These are phyloP conservation scores for Clanis bilineata DNA, from an alignment of 2,888 invertebrate species.

Conservation along the genomic window DNA sequence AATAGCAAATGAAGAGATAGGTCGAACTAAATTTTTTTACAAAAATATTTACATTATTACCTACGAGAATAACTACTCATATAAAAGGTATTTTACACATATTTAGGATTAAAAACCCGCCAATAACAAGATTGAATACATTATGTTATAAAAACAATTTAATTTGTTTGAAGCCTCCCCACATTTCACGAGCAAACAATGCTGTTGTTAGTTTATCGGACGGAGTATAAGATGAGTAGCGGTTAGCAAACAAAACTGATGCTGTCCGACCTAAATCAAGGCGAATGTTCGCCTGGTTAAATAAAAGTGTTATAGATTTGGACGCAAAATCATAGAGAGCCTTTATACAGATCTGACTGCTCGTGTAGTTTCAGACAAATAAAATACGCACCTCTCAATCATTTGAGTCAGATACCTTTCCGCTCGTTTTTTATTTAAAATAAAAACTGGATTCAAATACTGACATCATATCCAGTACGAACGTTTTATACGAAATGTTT, in stretches of 20 bases:
- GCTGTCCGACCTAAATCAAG: constrained; percentile 55
- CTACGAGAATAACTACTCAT: too few relatives aligned
- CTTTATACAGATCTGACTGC: constrained; percentile 31
- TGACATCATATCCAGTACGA: background rate
- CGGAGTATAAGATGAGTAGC: background rate
- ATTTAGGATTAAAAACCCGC: too few relatives aligned
- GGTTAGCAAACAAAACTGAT: constrained; percentile 29
- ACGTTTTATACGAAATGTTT: background rate
- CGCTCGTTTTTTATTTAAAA: background rate
- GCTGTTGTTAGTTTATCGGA: background rate
- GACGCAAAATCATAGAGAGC: constrained; percentile 25
- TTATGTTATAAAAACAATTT: background rate
- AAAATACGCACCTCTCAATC: background rate
- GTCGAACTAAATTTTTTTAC: too few relatives aligned
- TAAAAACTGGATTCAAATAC: background rate
- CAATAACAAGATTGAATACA: background rate
- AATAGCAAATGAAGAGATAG: too few relatives aligned
- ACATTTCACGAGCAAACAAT: background rate
- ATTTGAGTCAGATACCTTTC: background rate
- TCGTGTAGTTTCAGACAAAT: constrained; percentile 21
- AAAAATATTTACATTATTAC: too few relatives aligned
- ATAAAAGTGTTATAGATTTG: constrained; percentile 37
- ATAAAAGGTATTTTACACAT: too few relatives aligned
- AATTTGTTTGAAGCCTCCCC: background rate
- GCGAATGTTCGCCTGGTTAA: constrained; percentile 34